Percentiles rank a stretch among this genome's conserved stretches.
Conservation (phyloP, 2,113 vertebrate genomes). For the Indicator indicator region DNA sequence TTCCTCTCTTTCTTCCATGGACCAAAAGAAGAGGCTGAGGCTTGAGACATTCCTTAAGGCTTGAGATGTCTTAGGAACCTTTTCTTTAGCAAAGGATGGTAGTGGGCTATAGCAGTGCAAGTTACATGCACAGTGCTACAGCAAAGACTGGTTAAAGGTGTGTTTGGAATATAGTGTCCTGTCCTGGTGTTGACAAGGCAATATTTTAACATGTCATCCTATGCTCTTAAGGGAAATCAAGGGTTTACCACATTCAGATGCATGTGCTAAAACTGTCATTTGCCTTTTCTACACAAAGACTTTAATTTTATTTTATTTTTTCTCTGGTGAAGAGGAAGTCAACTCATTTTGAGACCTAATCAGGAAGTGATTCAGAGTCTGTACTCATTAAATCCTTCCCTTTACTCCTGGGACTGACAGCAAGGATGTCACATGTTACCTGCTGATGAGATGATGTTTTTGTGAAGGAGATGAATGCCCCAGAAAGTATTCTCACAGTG, state of each 20-base stretch:
- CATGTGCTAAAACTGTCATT: neutral
- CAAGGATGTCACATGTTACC: conserved; percentile 51
- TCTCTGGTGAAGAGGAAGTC: conserved; percentile 22
- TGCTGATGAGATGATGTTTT: conserved; percentile 55
- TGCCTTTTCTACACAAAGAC: neutral
- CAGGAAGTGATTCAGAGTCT: conserved; percentile 55
- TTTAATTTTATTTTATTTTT: neutral
- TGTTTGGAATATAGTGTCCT: neutral
- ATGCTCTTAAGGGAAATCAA: neutral
- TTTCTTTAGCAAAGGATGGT: neutral
- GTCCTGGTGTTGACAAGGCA: neutral
- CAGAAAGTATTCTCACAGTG: conserved; percentile 33
- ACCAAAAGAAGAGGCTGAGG: neutral
- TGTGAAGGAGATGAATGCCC: conserved; percentile 15
- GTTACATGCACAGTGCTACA: neutral
- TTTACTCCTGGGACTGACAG: conserved; percentile 35
- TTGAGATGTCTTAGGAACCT: neutral
- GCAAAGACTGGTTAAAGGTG: neutral
- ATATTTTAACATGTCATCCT: neutral
- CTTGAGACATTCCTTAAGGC: neutral
- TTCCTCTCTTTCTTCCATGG: neutral
- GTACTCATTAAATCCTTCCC: conserved; percentile 58
- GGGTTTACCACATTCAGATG: neutral
- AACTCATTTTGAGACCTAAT: conserved; percentile 47
- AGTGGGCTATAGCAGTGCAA: neutral